These are phyloP conservation scores for Megastigmus dorsalis DNA, from an alignment of 2,888 invertebrate genomes.

Conservation along the genomic window DNA sequence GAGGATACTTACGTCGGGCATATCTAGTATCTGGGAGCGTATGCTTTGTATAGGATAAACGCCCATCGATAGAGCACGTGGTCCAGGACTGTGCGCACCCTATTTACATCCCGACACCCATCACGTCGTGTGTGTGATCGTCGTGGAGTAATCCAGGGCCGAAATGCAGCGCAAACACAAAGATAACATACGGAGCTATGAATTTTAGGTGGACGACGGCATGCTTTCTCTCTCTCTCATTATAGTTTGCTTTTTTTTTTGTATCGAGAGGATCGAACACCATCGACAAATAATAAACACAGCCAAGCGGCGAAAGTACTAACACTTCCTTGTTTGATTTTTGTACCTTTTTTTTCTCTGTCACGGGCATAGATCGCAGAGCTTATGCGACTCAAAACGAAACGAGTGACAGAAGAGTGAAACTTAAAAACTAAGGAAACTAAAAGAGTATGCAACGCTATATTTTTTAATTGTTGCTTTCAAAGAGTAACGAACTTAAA, in stretches of 20 bases:
- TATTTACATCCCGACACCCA: slow-evolving; percentile 70
- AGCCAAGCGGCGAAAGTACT: slow-evolving; percentile 2
- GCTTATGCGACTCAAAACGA: too few relatives aligned
- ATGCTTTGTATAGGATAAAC: slow-evolving; percentile 92
- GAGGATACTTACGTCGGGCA: slow-evolving; percentile 89
- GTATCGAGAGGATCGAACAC: slow-evolving; percentile 7
- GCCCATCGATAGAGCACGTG: slow-evolving; percentile 92
- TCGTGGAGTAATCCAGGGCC: slow-evolving; percentile 27
- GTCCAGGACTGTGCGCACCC: slow-evolving; percentile 95
- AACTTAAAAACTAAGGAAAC: background rate
- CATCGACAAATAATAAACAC: slow-evolving; percentile 25
- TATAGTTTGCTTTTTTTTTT: background rate
- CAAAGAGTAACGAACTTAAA: slow-evolving; percentile 20
- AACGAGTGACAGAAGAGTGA: too few relatives aligned
- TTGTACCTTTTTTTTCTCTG: too few relatives aligned
- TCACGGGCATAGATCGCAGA: too few relatives aligned
- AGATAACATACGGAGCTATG: slow-evolving; percentile 49
- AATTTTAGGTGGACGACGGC: slow-evolving; percentile 23
- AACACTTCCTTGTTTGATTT: too few relatives aligned
- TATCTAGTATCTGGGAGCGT: slow-evolving; percentile 90
- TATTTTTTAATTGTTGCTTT: too few relatives aligned
- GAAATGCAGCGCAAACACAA: slow-evolving; percentile 54
- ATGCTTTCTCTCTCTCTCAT: slow-evolving; percentile 13
- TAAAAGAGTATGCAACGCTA: too few relatives aligned
- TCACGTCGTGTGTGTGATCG: slow-evolving; percentile 15